Evolutionary conservation across 2,797 vertebrate species (phyloP), one percentile per base, ranked within the genome.

Genomic region (Crenuchus spilurus): DNA sequence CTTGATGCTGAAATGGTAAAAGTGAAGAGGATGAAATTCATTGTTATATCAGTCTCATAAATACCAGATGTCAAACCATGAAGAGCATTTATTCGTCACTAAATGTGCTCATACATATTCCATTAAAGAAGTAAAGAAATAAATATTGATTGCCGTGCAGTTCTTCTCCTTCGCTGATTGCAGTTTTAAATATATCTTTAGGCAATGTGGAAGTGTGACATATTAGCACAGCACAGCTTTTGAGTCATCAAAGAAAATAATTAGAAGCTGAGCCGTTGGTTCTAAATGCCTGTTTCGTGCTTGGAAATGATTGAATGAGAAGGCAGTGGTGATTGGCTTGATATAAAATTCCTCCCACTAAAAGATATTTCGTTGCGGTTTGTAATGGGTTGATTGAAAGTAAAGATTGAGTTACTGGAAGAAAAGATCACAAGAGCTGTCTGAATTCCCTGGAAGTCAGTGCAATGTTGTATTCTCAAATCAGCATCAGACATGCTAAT

Each of bases 171-270:
- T 46, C 63, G 14, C 31, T 39, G 52, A 39, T 16, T 54, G 41
- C 42, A 22, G n/a, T 37, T 55, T 60, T 49, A 31, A 66, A 66
- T 74, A 82, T 74, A 62, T 52, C 31, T 63, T 33, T 11, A 74
- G 66, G 78, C 52, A 66, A 44, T 30, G 66, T 69, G 52, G 24
- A 22, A 44, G 11, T 69, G 66, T 69, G 39, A 69, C 52, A 33
- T 22, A 44, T 69, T 57, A 31, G 66, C 66, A 44, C 11, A 69
- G 52, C 10, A 22, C 51, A 30, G 26, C 28, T 69, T 69, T 57
- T 42, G 37, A 57, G 28, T 6, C 26, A 57, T 69, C 66, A 69
- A 57, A 69, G 51, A 69, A n/a, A 69, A 57, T 69, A 54, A 44
- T 69, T 57, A 57, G 7, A 20, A 70, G 67, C 52, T 42, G 18